Evolutionary conservation across 2,888 invertebrate genomes (phyloP), one percentile per base, ranked within the genome.

Genomic region (Ptychoptera albimana): DNA sequence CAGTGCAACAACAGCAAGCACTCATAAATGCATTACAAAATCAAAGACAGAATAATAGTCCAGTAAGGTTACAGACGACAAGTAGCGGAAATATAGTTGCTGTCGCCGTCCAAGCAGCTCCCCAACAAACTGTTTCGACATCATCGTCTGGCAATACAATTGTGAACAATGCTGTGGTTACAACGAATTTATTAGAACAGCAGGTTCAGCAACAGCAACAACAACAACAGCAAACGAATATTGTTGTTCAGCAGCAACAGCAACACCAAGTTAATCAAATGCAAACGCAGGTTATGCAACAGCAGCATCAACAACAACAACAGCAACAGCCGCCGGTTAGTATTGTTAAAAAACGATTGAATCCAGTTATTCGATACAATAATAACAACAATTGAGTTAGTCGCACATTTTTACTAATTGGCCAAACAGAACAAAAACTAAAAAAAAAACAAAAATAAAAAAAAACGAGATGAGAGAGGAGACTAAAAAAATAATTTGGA

Each of bases 31-130:
- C 74, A 54, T 68, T 72, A 13, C 71, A 71, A 52, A 71, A 67
- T 52, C 71, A 67, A 51, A 71, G 66, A 55, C 73, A 67, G 60
- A 69, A 66, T 50, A 63, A 70, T 5, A 75, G 73, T 56, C 78
- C 75, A 46, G 75, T 77, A 23, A 69, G 73, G 42, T 66, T 75
- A 49, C 72, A 77, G 58, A 68, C 74, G 15, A 67, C 59, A 43
- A 62, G 60, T 44, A 59, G 68, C 34, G 66, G 70, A 8, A 72
- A 73, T 31, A 58, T 74, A 23, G 67, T 78, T 8, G 71, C 75
- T 5, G 76, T 77, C 13, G 67, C 71, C 11, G 71, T 74, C 8
- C 74, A 74, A 50, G 34, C 54, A 52, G 13, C 52, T 50, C 32
- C 38, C 36, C 29, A 50, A 36, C 42, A 45, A 35, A 32, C 32